A percentile compares a stretch with the other conserved stretches of the same genome.
phyloP scores from a whole-genome alignment of 2,888 invertebrate species.

The Clistopyga incitator region DNA sequence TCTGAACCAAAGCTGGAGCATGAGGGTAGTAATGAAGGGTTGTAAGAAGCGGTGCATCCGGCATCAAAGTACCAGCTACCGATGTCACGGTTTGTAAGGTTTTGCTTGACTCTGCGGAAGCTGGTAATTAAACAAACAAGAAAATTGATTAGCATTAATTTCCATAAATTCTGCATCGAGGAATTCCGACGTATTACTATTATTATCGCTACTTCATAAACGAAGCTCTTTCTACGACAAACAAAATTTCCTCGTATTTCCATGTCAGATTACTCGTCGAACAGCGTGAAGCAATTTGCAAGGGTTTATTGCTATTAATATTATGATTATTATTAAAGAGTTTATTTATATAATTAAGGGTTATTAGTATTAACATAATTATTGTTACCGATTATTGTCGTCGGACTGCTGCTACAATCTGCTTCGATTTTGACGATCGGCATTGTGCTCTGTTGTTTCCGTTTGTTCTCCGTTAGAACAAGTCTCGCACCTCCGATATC shows the following conservation, averaged over 20 bases:
- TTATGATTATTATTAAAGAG: not conserved
- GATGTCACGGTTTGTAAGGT: slow-evolving; percentile 81
- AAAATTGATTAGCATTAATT: not conserved
- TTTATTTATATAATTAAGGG: no score
- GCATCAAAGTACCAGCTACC: slow-evolving; percentile 79
- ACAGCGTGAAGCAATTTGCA: no score
- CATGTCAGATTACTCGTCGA: no score
- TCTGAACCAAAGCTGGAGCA: slow-evolving; percentile 80
- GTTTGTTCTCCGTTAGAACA: slow-evolving; percentile 87
- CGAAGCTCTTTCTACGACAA: no score
- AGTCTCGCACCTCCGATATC: slow-evolving; percentile 87
- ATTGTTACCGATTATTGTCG: slow-evolving; percentile 80
- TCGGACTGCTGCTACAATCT: slow-evolving; percentile 84
- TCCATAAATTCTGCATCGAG: no score
- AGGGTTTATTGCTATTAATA: not conserved
- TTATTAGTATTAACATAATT: not conserved
- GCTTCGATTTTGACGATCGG: slow-evolving; percentile 91
- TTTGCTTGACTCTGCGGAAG: slow-evolving; percentile 81
- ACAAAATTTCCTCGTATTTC: no score
- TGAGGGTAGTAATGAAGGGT: slow-evolving; percentile 82
- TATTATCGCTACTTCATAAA: not conserved
- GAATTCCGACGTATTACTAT: not conserved
- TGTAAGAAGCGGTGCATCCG: slow-evolving; percentile 80
- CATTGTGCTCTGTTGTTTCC: slow-evolving; percentile 86
- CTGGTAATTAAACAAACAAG: slow-evolving; percentile 52